Conservation (phyloP, 2,888 invertebrate species). For the Leucophora obtusa region DNA sequence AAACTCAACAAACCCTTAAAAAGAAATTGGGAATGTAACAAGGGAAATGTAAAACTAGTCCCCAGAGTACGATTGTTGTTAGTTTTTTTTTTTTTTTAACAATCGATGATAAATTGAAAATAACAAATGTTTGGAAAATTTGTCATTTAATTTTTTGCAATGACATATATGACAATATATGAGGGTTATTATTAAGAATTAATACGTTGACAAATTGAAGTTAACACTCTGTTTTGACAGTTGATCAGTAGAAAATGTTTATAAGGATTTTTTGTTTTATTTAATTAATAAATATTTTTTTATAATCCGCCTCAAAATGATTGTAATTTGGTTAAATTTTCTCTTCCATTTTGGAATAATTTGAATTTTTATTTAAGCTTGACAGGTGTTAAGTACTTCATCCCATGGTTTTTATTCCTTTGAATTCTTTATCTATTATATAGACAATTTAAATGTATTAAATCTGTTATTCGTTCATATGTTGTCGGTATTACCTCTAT, state of each 20-base stretch:
- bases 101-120: slow-evolving; percentile 58
- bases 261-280: not conserved
- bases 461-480: not conserved
- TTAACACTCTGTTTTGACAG: slow-evolving; percentile 38
- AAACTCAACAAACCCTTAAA: not conserved
- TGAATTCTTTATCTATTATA: not conserved
- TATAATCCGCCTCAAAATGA: not conserved
- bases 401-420: not conserved
- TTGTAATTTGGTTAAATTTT: not conserved
- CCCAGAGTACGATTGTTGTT: slow-evolving; percentile 50
- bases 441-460: not conserved
- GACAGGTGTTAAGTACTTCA: slow-evolving; percentile 4
- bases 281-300: not conserved
- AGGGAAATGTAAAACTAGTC: not conserved
- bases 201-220: slow-evolving; percentile 52
- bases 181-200: slow-evolving; percentile 47
- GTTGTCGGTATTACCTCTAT: not conserved
- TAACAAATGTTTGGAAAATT: slow-evolving; percentile 43
- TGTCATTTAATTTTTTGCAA: slow-evolving; percentile 14
- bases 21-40: not conserved
- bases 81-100: slow-evolving; percentile 19
- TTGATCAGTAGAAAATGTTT: not conserved
- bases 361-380: not conserved
- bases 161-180: slow-evolving; percentile 16
- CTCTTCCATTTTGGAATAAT: not conserved